These are phyloP conservation scores for Oasisia sp. DNA, from an alignment of 2,888 invertebrate genomes.

Conservation along the genomic window DNA sequence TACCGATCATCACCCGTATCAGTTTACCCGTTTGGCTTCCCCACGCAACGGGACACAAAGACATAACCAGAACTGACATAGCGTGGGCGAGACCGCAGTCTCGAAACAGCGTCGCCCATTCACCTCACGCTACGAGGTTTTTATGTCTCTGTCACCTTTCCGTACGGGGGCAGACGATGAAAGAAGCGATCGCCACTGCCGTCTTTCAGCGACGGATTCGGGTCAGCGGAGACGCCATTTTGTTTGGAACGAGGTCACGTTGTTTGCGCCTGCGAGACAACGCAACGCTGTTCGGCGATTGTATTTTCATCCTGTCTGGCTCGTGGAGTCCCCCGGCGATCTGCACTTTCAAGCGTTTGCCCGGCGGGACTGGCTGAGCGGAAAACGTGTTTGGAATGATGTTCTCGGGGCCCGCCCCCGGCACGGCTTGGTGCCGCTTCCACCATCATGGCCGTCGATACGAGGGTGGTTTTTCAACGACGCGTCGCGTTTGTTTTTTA, in stretches of 20 bases:
- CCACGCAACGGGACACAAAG: neutral
- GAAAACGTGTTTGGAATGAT: neutral
- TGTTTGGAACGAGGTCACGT: neutral
- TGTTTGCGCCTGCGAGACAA: neutral
- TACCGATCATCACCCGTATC: neutral
- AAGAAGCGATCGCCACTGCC: neutral
- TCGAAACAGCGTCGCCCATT: neutral
- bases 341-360: neutral
- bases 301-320: neutral
- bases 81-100: neutral
- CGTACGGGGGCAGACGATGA: neutral
- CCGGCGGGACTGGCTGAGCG: neutral
- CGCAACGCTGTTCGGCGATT: neutral
- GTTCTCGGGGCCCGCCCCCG: neutral
- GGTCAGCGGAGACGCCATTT: neutral
- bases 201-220: neutral
- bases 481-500: neutral
- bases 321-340: neutral
- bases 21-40: neutral
- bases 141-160: constrained; percentile 17
- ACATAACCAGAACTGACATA: neutral
- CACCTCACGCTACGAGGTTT: neutral
- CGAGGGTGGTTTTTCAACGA: neutral
- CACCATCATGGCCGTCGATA: neutral
- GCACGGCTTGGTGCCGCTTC: neutral